Evolutionary conservation across 2,113 vertebrate species (phyloP).

Genomic region (Cygnus buccinator): DNA sequence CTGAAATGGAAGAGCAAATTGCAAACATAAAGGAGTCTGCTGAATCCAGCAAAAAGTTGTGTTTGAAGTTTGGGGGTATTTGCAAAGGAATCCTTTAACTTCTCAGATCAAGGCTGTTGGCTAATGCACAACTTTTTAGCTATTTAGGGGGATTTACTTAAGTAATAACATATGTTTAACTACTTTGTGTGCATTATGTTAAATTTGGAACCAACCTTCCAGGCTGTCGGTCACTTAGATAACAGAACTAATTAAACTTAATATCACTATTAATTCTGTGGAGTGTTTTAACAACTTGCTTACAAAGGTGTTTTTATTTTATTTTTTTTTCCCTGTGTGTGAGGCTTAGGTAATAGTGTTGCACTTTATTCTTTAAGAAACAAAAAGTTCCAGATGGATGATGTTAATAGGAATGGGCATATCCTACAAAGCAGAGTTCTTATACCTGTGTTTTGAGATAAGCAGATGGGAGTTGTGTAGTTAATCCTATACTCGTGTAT

Average conservation of each 20-base stretch:
- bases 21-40: not conserved
- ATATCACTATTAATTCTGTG: not conserved
- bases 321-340: not conserved
- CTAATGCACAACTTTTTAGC: not conserved
- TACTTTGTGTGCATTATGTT: not conserved
- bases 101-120: not conserved
- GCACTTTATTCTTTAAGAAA: not conserved
- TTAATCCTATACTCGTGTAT: not conserved
- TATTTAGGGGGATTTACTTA: not conserved
- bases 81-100: not conserved
- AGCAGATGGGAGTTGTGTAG: not conserved
- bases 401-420: not conserved
- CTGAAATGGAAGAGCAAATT: not conserved
- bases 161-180: not conserved
- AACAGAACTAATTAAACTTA: not conserved
- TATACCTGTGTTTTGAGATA: not conserved
- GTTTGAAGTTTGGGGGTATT: not conserved
- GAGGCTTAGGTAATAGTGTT: not conserved
- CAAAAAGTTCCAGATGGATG: not conserved
- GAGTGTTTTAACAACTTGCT: not conserved
- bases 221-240: not conserved
- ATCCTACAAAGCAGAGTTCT: not conserved
- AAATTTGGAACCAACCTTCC: not conserved
- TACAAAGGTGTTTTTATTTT: not conserved
- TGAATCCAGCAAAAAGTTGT: not conserved